Conservation (phyloP, 1,140 invertebrate genomes). For the Lasaia peninsularis region DNA sequence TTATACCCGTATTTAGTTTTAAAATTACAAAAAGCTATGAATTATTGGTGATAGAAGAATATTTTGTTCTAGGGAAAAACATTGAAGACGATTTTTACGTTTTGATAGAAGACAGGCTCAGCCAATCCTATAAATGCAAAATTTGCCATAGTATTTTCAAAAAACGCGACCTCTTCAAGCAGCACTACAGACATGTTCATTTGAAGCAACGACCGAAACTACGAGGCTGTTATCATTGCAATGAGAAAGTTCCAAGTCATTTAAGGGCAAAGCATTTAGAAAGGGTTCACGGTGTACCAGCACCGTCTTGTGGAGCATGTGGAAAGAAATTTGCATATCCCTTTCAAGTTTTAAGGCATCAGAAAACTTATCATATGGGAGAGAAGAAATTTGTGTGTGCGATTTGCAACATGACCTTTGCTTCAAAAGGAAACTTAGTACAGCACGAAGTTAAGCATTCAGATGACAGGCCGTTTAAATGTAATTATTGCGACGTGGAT, state of each 20-base stretch:
- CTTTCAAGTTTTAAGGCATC: conserved; percentile 33
- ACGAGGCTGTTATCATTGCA: conserved; percentile 30
- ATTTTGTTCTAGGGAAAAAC: conserved; percentile 76
- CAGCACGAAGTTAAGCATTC: conserved; percentile 75
- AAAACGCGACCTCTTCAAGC: conserved; percentile 25
- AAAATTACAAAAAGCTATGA: neutral
- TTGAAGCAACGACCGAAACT: conserved; percentile 27
- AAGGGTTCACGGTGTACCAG: conserved; percentile 32
- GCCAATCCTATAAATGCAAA: conserved; percentile 21
- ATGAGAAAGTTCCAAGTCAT: conserved; percentile 27
- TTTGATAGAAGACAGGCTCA: conserved; percentile 16
- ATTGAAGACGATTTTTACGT: conserved; percentile 76
- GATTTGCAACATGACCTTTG: conserved; percentile 56
- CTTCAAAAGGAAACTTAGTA: conserved; percentile 50
- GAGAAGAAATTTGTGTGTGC: conserved; percentile 51
- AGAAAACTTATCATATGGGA: conserved; percentile 44
- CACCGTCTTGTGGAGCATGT: conserved; percentile 40
- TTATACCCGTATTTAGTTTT: too few species aligned
- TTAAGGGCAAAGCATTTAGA: conserved; percentile 35
- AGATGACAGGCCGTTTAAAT: conserved; percentile 67
- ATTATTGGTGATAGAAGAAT: conserved; percentile 62
- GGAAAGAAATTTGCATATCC: conserved; percentile 38
- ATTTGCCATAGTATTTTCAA: conserved; percentile 25
- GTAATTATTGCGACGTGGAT: conserved; percentile 38
- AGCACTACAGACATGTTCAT: conserved; percentile 31